Conservation (phyloP, 2,888 invertebrate genomes). For the Cinara cedri region DNA sequence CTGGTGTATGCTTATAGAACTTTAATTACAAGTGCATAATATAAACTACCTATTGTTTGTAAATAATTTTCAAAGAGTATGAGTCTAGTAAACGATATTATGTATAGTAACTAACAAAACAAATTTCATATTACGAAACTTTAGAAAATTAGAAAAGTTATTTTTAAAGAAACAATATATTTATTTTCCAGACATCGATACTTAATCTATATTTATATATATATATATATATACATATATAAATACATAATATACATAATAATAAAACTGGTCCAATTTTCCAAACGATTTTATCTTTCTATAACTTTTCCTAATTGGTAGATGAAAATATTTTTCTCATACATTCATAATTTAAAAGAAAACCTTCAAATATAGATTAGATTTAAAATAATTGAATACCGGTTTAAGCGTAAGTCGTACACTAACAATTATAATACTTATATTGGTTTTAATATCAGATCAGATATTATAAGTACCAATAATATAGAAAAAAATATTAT, state of each 20-base stretch:
- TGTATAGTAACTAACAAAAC: not conserved
- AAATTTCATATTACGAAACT: constrained; percentile 13
- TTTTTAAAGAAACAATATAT: constrained; percentile 29
- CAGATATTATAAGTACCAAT: not conserved
- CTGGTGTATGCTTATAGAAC: not conserved
- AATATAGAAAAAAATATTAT: not conserved
- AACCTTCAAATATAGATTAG: not conserved
- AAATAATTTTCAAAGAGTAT: too few relatives aligned
- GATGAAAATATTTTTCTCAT: not conserved
- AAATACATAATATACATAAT: too few relatives aligned
- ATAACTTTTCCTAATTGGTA: constrained; percentile 18
- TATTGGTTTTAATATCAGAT: not conserved
- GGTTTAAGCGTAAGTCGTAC: too few relatives aligned
- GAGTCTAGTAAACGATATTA: not conserved
- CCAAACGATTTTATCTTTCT: constrained; percentile 36
- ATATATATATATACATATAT: too few relatives aligned
- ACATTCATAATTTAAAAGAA: not conserved
- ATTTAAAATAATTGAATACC: not conserved
- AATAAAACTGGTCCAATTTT: not conserved
- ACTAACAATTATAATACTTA: not conserved
- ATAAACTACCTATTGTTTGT: not conserved
- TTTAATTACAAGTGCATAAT: not conserved
- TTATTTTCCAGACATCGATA: constrained; percentile 19
- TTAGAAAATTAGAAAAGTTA: constrained; percentile 30
- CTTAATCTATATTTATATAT: too few relatives aligned